These are phyloP conservation scores for Thysanoteuthis rhombus DNA, from an alignment of 2,888 invertebrate genomes.

Conservation along the genomic window DNA sequence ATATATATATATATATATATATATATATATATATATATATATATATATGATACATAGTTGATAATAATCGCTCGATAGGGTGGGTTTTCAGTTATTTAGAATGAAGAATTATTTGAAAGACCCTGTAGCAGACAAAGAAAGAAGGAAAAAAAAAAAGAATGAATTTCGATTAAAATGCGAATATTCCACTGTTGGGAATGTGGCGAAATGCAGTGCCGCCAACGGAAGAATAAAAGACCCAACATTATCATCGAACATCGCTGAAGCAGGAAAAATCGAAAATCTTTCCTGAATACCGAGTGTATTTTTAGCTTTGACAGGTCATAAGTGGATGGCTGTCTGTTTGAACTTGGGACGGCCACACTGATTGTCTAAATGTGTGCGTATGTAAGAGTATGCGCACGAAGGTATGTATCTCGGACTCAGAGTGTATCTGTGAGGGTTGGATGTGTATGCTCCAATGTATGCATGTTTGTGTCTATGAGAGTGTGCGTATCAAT, in stretches of 20 bases:
- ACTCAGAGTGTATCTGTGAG: too few relatives aligned
- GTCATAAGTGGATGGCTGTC: not conserved
- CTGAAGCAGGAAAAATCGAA: not conserved
- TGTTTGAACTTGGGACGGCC: not conserved
- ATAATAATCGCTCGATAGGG: too few relatives aligned
- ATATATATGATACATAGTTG: too few relatives aligned
- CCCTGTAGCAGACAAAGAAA: not conserved
- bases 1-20: too few relatives aligned
- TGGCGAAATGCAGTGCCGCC: not conserved
- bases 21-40: too few relatives aligned
- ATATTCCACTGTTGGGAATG: not conserved
- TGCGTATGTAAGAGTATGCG: too few relatives aligned
- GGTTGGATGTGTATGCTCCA: too few relatives aligned
- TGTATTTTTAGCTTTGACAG: not conserved
- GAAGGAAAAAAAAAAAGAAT: not conserved
- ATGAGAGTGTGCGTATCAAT: too few relatives aligned
- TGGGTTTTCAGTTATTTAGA: too few relatives aligned
- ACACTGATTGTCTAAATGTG: too few relatives aligned
- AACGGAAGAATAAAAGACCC: not conserved
- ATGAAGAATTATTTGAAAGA: not conserved
- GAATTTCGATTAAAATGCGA: not conserved
- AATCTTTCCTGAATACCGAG: not conserved
- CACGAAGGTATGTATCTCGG: too few relatives aligned
- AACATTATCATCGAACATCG: not conserved
- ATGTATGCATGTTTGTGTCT: too few relatives aligned